Percentiles rank a stretch among this genome's conserved stretches.
Conservation (phyloP, 2,888 invertebrate genomes). For the Thymelicus lineola region DNA sequence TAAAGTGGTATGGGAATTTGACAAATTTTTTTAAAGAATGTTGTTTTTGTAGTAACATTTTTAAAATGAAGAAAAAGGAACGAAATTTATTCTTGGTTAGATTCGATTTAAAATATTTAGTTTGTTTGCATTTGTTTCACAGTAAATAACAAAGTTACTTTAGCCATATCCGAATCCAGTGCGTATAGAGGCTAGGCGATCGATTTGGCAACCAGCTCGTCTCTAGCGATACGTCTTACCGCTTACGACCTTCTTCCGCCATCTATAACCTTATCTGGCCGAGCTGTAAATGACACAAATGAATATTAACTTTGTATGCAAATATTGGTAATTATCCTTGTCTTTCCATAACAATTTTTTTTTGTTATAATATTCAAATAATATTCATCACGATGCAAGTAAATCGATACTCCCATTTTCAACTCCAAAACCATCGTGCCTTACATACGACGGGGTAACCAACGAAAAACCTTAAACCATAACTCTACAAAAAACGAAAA, state of each 20-base stretch:
- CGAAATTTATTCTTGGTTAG: not conserved
- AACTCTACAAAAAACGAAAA: too few relatives aligned
- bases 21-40: too few relatives aligned
- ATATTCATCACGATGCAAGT: too few relatives aligned
- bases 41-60: too few relatives aligned
- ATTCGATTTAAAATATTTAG: not conserved
- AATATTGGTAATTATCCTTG: not conserved
- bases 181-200: conserved; percentile 48
- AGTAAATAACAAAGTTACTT: not conserved
- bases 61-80: not conserved
- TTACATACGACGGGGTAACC: too few relatives aligned
- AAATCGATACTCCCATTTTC: too few relatives aligned
- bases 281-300: conserved; percentile 41
- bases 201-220: conserved; percentile 64
- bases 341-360: not conserved
- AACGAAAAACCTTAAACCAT: too few relatives aligned
- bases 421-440: too few relatives aligned
- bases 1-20: too few relatives aligned
- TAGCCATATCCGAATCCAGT: not conserved
- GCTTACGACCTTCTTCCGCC: conserved; percentile 51
- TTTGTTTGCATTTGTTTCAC: not conserved
- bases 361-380: too few relatives aligned
- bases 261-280: conserved; percentile 48
- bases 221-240: conserved; percentile 45
- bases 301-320: conserved; percentile 42